Conservation (phyloP, 2,888 invertebrate genomes). For the Gerris lacustris region DNA sequence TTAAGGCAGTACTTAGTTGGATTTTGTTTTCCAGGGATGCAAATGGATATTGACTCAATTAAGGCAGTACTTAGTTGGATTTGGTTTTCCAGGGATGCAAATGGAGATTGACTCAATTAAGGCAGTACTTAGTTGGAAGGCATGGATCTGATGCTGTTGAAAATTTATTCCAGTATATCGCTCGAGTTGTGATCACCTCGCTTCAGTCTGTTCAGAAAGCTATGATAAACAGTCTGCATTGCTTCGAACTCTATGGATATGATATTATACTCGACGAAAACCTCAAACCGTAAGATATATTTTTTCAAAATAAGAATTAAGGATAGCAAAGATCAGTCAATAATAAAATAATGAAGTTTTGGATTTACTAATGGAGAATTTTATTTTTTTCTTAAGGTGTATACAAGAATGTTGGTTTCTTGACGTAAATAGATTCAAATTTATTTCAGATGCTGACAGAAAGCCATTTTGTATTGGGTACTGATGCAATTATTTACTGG, state of each 20-base stretch:
- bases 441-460: no score
- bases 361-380: no score
- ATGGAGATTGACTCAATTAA: slow-evolving; percentile 44
- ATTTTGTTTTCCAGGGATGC: slow-evolving; percentile 37
- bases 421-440: no score
- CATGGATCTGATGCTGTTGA: slow-evolving; percentile 43
- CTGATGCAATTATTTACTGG: no score
- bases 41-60: slow-evolving; percentile 47
- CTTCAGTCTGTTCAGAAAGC: slow-evolving; percentile 44
- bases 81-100: slow-evolving; percentile 41
- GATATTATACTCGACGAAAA: slow-evolving; percentile 47
- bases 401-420: neutral
- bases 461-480: no score
- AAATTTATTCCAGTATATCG: slow-evolving; percentile 40
- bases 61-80: slow-evolving; percentile 42
- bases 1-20: no score
- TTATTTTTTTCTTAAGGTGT: no score
- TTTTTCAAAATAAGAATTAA: no score
- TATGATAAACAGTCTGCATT: slow-evolving; percentile 43
- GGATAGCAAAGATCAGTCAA: no score
- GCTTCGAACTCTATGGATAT: slow-evolving; percentile 52
- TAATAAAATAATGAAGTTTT: no score
- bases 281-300: slow-evolving; percentile 39
- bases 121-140: slow-evolving; percentile 43
- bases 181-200: slow-evolving; percentile 44